Conservation (phyloP, 2,888 invertebrate genomes). For the Apamea sordens region DNA sequence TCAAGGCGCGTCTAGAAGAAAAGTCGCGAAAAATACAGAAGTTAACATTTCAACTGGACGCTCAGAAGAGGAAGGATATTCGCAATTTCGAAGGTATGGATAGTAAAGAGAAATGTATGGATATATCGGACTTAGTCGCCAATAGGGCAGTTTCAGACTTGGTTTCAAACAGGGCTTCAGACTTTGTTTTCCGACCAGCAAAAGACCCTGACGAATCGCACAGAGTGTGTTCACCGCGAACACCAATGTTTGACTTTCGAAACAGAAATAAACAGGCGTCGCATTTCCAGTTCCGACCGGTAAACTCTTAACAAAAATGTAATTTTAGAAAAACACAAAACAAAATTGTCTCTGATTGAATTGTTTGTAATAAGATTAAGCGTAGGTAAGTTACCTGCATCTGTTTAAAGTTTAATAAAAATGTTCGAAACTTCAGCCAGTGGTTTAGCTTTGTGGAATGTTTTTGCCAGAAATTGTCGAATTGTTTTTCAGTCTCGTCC, state of each 20-base stretch:
- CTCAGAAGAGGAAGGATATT: constrained; percentile 84
- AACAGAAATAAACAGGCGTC: constrained; percentile 73
- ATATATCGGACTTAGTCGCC: constrained; percentile 84
- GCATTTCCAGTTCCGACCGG: constrained; percentile 83
- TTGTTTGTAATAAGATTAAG: constrained; percentile 53
- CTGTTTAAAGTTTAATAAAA: constrained; percentile 98
- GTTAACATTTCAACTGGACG: constrained; percentile 85
- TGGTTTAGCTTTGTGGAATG: constrained; percentile 97
- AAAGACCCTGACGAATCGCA: constrained; percentile 80
- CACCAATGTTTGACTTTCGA: constrained; percentile 86
- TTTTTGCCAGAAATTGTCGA: constrained; percentile 98
- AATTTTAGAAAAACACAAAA: neutral
- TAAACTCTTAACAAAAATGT: constrained; percentile 73
- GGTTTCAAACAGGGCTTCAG: constrained; percentile 80
- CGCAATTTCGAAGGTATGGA: constrained; percentile 76
- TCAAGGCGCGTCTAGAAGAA: constrained; percentile 84
- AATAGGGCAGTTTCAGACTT: constrained; percentile 81
- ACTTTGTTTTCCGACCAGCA: constrained; percentile 84
- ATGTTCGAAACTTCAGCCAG: constrained; percentile 96
- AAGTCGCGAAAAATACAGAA: constrained; percentile 87
- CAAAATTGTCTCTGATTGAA: neutral
- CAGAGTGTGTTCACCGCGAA: constrained; percentile 81
- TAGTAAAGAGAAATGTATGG: constrained; percentile 83
- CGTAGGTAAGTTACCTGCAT: constrained; percentile 91
- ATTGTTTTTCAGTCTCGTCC: constrained; percentile 98